Conservation (phyloP, 1,140 invertebrate species). For the Aphaenogaster rudis region DNA sequence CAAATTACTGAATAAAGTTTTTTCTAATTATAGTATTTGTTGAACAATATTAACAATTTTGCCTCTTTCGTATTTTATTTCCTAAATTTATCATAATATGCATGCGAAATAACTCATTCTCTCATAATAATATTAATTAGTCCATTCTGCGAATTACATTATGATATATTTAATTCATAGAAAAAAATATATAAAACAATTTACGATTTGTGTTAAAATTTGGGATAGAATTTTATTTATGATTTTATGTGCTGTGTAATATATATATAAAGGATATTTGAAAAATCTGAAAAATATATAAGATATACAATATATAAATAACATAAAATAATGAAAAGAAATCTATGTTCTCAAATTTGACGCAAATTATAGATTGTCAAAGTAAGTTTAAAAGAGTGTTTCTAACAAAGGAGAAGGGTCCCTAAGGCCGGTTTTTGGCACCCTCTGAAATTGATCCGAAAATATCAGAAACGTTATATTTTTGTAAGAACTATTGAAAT, state of each 20-base stretch:
- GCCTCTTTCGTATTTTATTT: not conserved
- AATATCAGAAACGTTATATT: too few species aligned
- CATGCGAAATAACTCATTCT: not conserved
- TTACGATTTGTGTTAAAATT: too few species aligned
- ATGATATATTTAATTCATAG: not conserved
- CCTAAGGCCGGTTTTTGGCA: too few species aligned
- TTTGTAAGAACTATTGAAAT: too few species aligned
- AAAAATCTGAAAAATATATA: too few species aligned
- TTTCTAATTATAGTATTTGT: not conserved
- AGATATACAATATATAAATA: not conserved
- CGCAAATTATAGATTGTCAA: not conserved
- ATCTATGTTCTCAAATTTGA: not conserved
- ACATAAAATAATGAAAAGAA: not conserved
- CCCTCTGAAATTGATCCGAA: too few species aligned
- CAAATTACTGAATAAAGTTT: conserved; percentile 7
- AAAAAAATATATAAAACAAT: too few species aligned
- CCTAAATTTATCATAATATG: not conserved
- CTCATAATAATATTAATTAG: not conserved
- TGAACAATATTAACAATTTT: not conserved
- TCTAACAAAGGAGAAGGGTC: not conserved
- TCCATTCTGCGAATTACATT: not conserved
- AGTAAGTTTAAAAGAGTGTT: not conserved
- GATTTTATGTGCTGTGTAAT: too few species aligned
- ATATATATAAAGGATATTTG: too few species aligned
- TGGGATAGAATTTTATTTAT: too few species aligned